phyloP scores from a whole-genome alignment of 1,140 invertebrate genomes.

The Phthorimaea operculella region DNA sequence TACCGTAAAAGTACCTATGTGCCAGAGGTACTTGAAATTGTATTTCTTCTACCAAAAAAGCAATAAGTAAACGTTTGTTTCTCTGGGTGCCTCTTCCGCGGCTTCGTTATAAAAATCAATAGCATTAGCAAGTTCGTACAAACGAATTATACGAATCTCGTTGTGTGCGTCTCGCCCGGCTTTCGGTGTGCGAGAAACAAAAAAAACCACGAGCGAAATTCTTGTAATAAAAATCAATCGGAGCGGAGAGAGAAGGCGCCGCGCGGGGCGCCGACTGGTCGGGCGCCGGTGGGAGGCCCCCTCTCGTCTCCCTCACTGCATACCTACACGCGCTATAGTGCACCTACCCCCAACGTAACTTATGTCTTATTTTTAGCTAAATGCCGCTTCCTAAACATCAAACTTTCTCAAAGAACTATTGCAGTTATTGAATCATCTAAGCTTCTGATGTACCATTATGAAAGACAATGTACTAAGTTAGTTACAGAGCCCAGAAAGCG shows the following conservation, averaged over 20 bases:
- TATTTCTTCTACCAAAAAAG: too few relatives aligned
- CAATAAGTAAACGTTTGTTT: not conserved
- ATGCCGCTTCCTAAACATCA: not conserved
- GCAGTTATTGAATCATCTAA: too few relatives aligned
- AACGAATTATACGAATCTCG: constrained; percentile 61
- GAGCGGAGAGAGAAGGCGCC: constrained; percentile 60
- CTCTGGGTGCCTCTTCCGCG: constrained; percentile 13
- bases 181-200: constrained; percentile 60
- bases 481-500: not conserved
- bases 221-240: constrained; percentile 71
- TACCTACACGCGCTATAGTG: constrained; percentile 40
- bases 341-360: constrained; percentile 31
- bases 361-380: constrained; percentile 11
- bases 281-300: constrained; percentile 25
- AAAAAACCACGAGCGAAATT: constrained; percentile 63
- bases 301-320: constrained; percentile 28
- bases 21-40: too few relatives aligned
- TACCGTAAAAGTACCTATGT: too few relatives aligned
- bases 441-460: too few relatives aligned
- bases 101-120: constrained; percentile 64
- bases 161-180: constrained; percentile 48
- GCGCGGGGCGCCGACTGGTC: constrained; percentile 53
- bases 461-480: too few relatives aligned
- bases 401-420: too few relatives aligned
- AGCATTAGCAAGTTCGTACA: constrained; percentile 64